A percentile compares a stretch with the other conserved stretches of the same genome.
Evolutionary conservation across 1,140 invertebrate species (phyloP).

Genomic region (Leptopilina boulardi): DNA sequence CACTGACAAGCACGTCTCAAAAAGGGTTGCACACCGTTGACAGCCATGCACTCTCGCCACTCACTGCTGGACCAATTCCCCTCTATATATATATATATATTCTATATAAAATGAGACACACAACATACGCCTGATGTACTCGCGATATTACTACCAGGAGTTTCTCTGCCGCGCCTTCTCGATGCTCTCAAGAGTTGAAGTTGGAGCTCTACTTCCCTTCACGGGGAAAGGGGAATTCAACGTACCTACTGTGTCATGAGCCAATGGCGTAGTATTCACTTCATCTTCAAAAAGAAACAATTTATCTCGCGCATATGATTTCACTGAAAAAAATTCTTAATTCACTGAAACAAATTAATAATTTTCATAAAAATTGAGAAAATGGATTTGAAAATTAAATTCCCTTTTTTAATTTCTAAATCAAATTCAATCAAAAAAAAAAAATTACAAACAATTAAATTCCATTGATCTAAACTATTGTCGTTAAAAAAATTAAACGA

Average conservation of each 20-base stretch:
- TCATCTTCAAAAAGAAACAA: background rate
- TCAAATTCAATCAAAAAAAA: too few relatives aligned
- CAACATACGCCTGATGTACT: conserved; percentile 3
- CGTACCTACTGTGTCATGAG: conserved; percentile 39
- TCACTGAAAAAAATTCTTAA: too few relatives aligned
- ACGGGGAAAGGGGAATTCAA: conserved; percentile 28
- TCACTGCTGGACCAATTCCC: background rate
- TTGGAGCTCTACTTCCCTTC: conserved; percentile 27
- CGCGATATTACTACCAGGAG: conserved; percentile 24
- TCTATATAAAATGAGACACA: background rate
- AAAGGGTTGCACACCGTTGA: conserved; percentile 24
- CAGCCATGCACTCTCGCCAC: conserved; percentile 16
- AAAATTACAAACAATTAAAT: too few relatives aligned
- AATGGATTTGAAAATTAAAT: conserved; percentile 15
- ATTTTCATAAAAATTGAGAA: conserved; percentile 15
- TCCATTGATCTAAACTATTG: too few relatives aligned
- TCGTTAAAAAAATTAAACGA: too few relatives aligned
- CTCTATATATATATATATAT: background rate
- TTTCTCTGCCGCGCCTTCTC: conserved; percentile 20
- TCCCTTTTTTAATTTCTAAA: background rate
- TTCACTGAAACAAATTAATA: too few relatives aligned
- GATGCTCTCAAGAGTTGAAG: conserved; percentile 8
- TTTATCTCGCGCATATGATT: background rate
- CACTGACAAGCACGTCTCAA: conserved; percentile 23
- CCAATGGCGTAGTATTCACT: conserved; percentile 33